Evolutionary conservation across 1,140 invertebrate genomes (phyloP).

Genomic region (Drosophila setifemur): DNA sequence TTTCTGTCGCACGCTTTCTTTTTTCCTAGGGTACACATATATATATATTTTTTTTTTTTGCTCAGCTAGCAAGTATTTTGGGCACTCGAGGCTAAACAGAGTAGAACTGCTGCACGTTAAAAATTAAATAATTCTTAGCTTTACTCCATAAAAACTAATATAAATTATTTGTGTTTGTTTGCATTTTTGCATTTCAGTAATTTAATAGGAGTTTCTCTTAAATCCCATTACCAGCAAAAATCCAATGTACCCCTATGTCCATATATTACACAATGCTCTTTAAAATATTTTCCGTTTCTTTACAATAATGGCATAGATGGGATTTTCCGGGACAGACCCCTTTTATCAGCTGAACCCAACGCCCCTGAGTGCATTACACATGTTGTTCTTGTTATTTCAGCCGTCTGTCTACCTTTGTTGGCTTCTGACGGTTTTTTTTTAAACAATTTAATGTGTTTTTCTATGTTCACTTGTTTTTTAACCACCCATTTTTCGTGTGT

Average conservation of each 20-base stretch:
- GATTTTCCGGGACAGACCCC: background rate
- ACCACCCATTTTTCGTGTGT: background rate
- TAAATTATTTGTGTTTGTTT: too few relatives aligned
- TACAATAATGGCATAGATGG: background rate
- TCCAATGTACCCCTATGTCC: too few relatives aligned
- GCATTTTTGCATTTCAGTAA: too few relatives aligned
- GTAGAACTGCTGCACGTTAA: constrained; percentile 47
- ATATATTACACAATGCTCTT: too few relatives aligned
- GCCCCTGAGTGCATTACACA: constrained; percentile 26
- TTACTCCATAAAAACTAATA: too few relatives aligned
- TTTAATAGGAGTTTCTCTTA: too few relatives aligned
- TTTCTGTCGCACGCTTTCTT: constrained; percentile 67
- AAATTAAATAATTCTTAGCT: too few relatives aligned
- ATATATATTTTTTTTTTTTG: too few relatives aligned
- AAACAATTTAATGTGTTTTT: constrained; percentile 64
- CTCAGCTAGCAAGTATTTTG: constrained; percentile 40
- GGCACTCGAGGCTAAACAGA: constrained; percentile 53
- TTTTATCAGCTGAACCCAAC: background rate
- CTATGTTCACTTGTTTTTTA: constrained; percentile 7
- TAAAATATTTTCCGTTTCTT: too few relatives aligned
- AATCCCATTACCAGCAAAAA: too few relatives aligned
- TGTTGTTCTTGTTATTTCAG: constrained; percentile 58
- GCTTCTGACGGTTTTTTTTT: constrained; percentile 71
- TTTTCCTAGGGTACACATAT: constrained; percentile 53
- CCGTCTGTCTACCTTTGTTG: constrained; percentile 63